Conservation (phyloP, 2,113 vertebrate species). For the Nannobrachium achirus region DNA sequence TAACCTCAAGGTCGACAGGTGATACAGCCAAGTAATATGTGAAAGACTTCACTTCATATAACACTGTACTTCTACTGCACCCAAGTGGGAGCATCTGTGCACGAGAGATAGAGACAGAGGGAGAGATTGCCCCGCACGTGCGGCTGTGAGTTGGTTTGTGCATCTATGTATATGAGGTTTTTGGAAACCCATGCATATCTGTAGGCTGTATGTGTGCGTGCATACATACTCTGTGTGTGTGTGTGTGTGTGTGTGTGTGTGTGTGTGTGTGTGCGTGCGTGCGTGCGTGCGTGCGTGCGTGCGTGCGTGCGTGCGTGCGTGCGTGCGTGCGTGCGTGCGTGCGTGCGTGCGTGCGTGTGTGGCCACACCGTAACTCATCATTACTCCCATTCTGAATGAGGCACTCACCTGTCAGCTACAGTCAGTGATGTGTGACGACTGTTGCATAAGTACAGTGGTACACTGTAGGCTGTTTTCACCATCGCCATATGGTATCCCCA, state of each 20-base stretch:
- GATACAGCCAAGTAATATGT: not conserved
- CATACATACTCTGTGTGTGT: too few relatives aligned
- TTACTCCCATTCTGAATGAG: conserved; percentile 43
- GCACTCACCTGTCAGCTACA: conserved; percentile 44
- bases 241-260: not conserved
- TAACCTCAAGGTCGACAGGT: not conserved
- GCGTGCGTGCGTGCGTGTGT: not conserved
- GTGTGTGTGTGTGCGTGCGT: not conserved
- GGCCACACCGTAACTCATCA: conserved; percentile 10
- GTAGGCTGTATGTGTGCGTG: too few relatives aligned
- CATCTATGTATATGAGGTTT: too few relatives aligned
- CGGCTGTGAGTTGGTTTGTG: too few relatives aligned
- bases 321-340: not conserved
- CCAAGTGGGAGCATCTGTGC: too few relatives aligned
- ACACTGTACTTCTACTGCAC: too few relatives aligned
- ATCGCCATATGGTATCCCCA: conserved; percentile 22
- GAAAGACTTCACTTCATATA: not conserved
- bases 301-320: not conserved
- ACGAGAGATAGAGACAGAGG: not conserved
- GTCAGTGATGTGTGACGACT: conserved; percentile 21
- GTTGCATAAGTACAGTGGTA: conserved; percentile 6
- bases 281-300: not conserved
- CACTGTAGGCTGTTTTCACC: not conserved
- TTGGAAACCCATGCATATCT: too few relatives aligned
- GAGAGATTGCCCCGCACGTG: too few relatives aligned